Evolutionary conservation across 2,888 invertebrate genomes (phyloP).

Genomic region (Adineta ricciae): DNA sequence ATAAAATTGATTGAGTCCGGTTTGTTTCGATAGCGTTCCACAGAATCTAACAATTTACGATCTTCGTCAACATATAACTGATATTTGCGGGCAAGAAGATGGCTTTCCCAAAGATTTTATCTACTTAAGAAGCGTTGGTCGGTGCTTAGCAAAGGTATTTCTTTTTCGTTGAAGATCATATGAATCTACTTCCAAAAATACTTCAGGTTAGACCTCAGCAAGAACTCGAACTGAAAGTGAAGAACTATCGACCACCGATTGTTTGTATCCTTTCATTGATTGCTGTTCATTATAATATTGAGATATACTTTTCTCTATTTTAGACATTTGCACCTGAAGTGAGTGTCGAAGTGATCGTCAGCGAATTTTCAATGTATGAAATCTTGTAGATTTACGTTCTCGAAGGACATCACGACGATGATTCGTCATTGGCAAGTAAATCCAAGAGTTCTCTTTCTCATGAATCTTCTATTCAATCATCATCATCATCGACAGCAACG

Average conservation of each 20-base stretch:
- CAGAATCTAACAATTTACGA: conserved; percentile 44
- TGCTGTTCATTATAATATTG: not conserved
- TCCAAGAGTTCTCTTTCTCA: not conserved
- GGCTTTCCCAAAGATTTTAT: conserved; percentile 51
- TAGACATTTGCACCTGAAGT: conserved; percentile 20
- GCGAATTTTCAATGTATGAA: not conserved
- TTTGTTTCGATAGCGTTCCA: conserved; percentile 40
- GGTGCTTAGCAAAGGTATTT: conserved; percentile 50
- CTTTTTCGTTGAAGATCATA: not conserved
- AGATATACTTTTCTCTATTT: not conserved
- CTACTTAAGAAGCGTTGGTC: conserved; percentile 53
- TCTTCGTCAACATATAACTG: conserved; percentile 50
- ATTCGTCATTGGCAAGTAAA: not conserved
- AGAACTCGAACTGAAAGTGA: conserved; percentile 52
- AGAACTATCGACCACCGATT: conserved; percentile 52
- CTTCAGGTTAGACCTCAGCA: conserved; percentile 47
- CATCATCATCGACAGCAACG: not conserved
- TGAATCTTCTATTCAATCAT: not conserved
- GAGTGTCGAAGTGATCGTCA: no score
- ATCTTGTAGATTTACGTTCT: not conserved
- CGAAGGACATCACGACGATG: not conserved
- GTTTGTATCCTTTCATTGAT: not conserved
- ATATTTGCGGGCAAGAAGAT: conserved; percentile 49
- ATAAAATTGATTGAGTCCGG: not conserved
- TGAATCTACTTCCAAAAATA: not conserved